A percentile compares a stretch with the other conserved stretches of the same genome.
Conservation (phyloP, 2,113 vertebrate species). For the Plotosus lineatus region DNA sequence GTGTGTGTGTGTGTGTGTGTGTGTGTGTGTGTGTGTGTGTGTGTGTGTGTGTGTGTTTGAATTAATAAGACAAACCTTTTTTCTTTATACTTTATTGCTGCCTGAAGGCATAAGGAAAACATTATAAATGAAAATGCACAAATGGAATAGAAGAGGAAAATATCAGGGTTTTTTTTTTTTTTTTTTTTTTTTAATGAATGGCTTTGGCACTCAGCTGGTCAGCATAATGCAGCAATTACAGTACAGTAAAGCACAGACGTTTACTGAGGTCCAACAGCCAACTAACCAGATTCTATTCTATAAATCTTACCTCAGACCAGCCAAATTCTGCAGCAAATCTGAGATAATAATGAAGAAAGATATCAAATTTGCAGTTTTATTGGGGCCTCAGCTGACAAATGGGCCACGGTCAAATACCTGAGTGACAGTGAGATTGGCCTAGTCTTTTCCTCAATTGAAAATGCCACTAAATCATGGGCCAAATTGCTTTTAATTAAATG, state of each 20-base stretch:
- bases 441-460: constrained; percentile 44
- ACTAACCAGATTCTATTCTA: constrained; percentile 45
- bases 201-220: constrained; percentile 51
- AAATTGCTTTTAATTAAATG: constrained; percentile 51
- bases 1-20: constrained; percentile 12
- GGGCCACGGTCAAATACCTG: constrained; percentile 43
- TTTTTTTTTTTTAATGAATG: constrained; percentile 59
- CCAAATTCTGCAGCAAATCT: constrained; percentile 43
- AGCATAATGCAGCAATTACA: constrained; percentile 60
- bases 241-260: constrained; percentile 46
- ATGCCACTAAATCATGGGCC: constrained; percentile 36
- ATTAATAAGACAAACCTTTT: constrained; percentile 48
- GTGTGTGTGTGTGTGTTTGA: constrained; percentile 26
- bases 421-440: constrained; percentile 41
- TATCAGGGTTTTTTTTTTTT: constrained; percentile 26
- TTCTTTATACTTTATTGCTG: constrained; percentile 17
- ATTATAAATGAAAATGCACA: constrained; percentile 59
- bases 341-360: constrained; percentile 44
- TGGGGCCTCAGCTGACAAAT: constrained; percentile 47
- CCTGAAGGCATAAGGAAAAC: constrained; percentile 58
- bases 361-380: constrained; percentile 55
- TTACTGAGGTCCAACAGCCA: constrained; percentile 53
- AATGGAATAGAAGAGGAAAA: constrained; percentile 23
- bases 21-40: constrained; percentile 28
- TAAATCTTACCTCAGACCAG: constrained; percentile 47